These are phyloP conservation scores for Pandion haliaetus DNA, from an alignment of 2,113 vertebrate genomes.

Conservation along the genomic window DNA sequence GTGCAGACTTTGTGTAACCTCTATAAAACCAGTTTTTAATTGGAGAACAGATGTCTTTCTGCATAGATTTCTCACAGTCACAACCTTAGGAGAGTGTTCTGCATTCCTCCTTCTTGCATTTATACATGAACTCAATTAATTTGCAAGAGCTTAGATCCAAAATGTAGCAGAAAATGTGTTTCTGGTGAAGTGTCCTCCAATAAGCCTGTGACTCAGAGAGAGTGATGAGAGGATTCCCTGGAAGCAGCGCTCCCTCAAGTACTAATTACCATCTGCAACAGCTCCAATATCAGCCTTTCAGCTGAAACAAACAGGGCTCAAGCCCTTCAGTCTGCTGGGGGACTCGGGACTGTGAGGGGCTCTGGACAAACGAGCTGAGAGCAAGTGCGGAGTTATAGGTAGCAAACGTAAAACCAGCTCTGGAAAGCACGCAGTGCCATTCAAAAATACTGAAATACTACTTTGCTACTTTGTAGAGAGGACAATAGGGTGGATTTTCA, in stretches of 20 bases:
- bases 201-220: not conserved
- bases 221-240: conserved; percentile 25
- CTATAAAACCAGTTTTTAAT: not conserved
- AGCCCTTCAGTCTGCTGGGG: not conserved
- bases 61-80: not conserved
- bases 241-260: not conserved
- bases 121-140: not conserved
- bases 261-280: conserved; percentile 15
- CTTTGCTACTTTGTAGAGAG: not conserved
- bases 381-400: rapidly evolving
- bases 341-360: not conserved
- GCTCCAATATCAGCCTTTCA: not conserved
- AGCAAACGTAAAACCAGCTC: not conserved
- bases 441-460: not conserved
- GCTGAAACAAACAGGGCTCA: not conserved
- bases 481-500: not conserved
- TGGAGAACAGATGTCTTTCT: not conserved
- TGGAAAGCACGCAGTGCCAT: rapidly evolving
- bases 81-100: not conserved
- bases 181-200: not conserved
- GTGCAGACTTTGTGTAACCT: not conserved
- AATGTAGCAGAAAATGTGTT: not conserved
- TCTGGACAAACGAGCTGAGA: not conserved
- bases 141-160: not conserved
- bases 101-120: not conserved